Base-by-base conservation (phyloP, 2,888 invertebrate genomes). In the Nemoura dubitans region DNA sequence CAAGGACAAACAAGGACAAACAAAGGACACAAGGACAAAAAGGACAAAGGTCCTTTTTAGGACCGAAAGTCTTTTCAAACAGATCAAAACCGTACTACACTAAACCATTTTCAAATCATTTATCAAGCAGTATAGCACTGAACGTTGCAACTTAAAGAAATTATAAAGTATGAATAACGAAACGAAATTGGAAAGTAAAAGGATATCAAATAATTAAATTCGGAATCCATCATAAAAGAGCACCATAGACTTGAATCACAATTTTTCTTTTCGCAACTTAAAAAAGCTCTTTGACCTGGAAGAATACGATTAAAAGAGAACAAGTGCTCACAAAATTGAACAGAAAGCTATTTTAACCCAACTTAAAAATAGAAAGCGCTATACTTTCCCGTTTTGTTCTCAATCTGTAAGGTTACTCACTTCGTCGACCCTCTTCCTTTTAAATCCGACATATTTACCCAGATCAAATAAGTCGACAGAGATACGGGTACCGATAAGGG, bases 231-330 rank as follows among this genome's bases (percentile, higher is more conserved):
- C 59, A 59, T 21, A 59, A 59, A 21, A 59, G 16, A 59, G 59
- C 59, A 59, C 21, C 21, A 10, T 10, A 59, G 59, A 59, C 59
- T 1, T 59, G 59, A 59, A 59, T 59, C 59, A 59, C 59, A 59
- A 59, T 7, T 59, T 59, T 59, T 59, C 59, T 21, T 59, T 59
- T 59, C 59, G 14, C 59, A 21, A 59, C 59, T 59, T 59, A 59
- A 59, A 59, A 36, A 59, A 59, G 59, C 59, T 59, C 59, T 59
- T 59, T 59, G 59, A 59, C 59, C 59, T 59, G 59, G 59, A 59
- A 59, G 59, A 59, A 59, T 59, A 59, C 59, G 59, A 59, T 59
- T 59, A 59, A 21, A 59, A 59, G 14, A 59, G 21, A 21, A 59
- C 3, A 59, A 59, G 59, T 59, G 59, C 59, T 21, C 6, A 59